phyloP scores from a whole-genome alignment of 2,113 vertebrate species.

The Oreochromis spilurus region DNA sequence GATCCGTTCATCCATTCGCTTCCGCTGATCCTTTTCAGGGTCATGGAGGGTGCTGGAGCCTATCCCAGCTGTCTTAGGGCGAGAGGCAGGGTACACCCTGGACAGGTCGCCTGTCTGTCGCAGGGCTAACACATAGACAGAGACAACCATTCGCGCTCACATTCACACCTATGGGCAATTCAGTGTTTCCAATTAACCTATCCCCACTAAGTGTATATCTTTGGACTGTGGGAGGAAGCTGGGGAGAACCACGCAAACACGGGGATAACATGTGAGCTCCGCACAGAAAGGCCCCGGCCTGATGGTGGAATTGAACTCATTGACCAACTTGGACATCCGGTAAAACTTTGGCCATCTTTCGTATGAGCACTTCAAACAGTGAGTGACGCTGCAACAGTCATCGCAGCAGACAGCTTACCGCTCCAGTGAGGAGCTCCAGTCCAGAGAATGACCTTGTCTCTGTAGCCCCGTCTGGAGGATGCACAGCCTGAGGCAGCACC shows the following conservation, averaged over 20 bases:
- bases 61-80: not conserved
- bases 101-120: not conserved
- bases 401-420: slow-evolving; percentile 69
- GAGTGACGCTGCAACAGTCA: accelerated
- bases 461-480: slow-evolving; percentile 17
- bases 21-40: accelerated
- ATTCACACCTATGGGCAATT: not conserved
- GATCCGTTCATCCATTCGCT: not conserved
- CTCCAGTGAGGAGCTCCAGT: slow-evolving; percentile 85
- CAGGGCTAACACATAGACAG: not conserved
- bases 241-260: accelerated
- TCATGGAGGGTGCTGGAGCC: not conserved
- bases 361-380: not conserved
- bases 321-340: not conserved
- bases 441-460: slow-evolving; percentile 53
- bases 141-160: not conserved
- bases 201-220: not conserved
- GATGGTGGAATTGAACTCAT: not conserved
- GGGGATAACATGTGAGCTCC: accelerated
- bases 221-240: accelerated
- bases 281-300: not conserved
- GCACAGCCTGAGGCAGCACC: slow-evolving; percentile 76
- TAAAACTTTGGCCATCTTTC: not conserved
- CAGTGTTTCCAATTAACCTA: not conserved
- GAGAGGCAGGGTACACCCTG: not conserved